These are phyloP conservation scores for Ruditapes philippinarum DNA, from an alignment of 1,140 invertebrate genomes.

Conservation along the genomic window DNA sequence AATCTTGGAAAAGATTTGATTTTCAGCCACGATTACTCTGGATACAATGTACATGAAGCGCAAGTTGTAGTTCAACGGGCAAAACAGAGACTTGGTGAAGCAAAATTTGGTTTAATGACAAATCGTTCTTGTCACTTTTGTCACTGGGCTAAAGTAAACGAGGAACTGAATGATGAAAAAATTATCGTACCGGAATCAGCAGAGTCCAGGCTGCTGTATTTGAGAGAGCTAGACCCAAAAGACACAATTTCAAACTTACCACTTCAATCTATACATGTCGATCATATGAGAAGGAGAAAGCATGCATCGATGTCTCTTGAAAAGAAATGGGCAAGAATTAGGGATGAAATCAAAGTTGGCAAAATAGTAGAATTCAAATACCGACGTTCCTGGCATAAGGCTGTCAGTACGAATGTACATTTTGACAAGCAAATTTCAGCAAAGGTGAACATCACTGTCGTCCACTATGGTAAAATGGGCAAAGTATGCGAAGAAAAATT, in stretches of 20 bases:
- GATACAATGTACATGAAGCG: not conserved
- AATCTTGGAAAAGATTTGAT: not conserved
- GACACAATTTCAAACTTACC: conserved; percentile 2
- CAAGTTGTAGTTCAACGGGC: conserved; percentile 21
- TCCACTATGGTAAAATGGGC: not conserved
- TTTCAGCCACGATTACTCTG: not conserved
- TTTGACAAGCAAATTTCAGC: not conserved
- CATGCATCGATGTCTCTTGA: not conserved
- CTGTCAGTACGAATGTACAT: not conserved
- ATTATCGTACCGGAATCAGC: not conserved
- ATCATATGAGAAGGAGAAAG: not conserved
- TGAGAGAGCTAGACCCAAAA: not conserved
- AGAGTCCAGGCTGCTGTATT: not conserved
- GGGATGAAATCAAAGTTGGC: conserved; percentile 8
- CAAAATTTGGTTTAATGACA: conserved; percentile 1
- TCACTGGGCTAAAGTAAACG: conserved; percentile 54
- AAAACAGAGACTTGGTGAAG: conserved; percentile 32
- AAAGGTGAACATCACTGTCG: not conserved
- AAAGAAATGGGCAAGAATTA: conserved; percentile 12
- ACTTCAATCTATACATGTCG: not conserved
- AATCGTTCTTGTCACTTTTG: conserved; percentile 57
- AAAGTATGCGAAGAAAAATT: not conserved
- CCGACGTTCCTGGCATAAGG: not conserved
- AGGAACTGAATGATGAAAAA: not conserved
- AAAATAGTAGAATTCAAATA: not conserved